phyloP scores from a whole-genome alignment of 2,797 vertebrate species.

The Discoglossus pictus region DNA sequence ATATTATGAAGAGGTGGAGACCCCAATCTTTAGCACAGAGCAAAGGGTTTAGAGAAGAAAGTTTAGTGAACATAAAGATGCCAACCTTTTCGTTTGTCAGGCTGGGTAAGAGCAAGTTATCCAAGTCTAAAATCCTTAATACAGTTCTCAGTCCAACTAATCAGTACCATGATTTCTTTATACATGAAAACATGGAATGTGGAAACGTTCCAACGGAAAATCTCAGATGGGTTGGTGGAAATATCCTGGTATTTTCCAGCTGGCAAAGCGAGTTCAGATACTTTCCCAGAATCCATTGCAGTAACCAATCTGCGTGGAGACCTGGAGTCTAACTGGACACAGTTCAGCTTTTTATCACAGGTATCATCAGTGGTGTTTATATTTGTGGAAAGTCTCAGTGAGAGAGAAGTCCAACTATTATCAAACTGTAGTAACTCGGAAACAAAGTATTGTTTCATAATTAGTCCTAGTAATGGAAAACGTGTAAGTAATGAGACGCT shows the following conservation, averaged over 20 bases:
- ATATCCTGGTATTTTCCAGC: slow-evolving; percentile 75
- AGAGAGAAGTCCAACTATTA: slow-evolving; percentile 61
- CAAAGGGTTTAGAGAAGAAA: slow-evolving; percentile 59
- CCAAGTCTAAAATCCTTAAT: slow-evolving; percentile 81
- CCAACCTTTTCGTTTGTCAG: slow-evolving; percentile 61
- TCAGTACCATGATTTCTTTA: slow-evolving; percentile 71
- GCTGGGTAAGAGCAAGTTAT: slow-evolving; percentile 61
- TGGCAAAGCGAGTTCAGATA: slow-evolving; percentile 61
- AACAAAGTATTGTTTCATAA: slow-evolving; percentile 59
- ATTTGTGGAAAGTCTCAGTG: slow-evolving; percentile 71
- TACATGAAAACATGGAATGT: slow-evolving; percentile 71
- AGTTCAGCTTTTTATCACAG: slow-evolving; percentile 69
- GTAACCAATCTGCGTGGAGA: slow-evolving; percentile 78
- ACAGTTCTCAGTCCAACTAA: slow-evolving; percentile 60
- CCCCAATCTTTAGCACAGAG: slow-evolving; percentile 51
- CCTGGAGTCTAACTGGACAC: slow-evolving; percentile 64
- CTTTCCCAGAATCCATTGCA: slow-evolving; percentile 69
- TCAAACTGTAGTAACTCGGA: slow-evolving; percentile 38
- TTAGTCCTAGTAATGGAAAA: slow-evolving; percentile 55
- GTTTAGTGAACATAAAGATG: slow-evolving; percentile 64
- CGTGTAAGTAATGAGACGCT: slow-evolving; percentile 53
- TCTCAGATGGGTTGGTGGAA: slow-evolving; percentile 72
- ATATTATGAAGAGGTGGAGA: slow-evolving; percentile 69
- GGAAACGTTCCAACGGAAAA: slow-evolving; percentile 64
- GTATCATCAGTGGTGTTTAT: slow-evolving; percentile 76